Evolutionary conservation across 2,888 invertebrate species (phyloP), one percentile per base, ranked within the genome.

Genomic region (Melinaea marsaeus): DNA sequence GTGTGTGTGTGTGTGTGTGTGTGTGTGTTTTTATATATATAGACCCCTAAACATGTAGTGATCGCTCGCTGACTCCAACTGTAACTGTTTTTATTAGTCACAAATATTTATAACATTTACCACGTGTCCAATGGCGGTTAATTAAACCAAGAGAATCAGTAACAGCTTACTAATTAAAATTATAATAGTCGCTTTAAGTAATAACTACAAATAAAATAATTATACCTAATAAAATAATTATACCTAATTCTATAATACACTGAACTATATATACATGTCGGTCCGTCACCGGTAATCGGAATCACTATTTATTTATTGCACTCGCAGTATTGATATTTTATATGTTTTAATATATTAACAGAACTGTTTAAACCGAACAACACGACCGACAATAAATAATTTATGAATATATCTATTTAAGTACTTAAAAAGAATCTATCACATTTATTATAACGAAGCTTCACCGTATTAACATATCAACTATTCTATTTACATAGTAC

Each of bases 361-460:
- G 58, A 46, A 57, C 51, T 63, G 55, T 37, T 62, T 62, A 61
- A 69, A 65, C 72, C 71, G 72, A 84, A 79, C 75, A 72, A 67
- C 69, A 72, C 74, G 75, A 74, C 73, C 70, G 67, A 74, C 72
- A 89, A 89, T 89, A 90, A 90, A 90, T 90, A 89, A 89, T 89
- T 90, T 88, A 89, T 77, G 78, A 80, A 84, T 85, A 88, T 83
- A 79, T 85, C 81, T 81, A 86, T 88, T n/a, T 88, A 90, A 88
- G 87, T 90, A 90, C 90, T 88, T 86, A 88, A 78, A 79, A 78
- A 87, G 83, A 85, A 89, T 88, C 89, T 90, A 90, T 90, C 90
- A 90, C 90, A 90, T 90, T 89, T 86, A 90, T 83, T 85, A 82
- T 79, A 88, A 89, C 81, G 83, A 88, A 89, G 88, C 86, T 79